Base-by-base conservation (phyloP, 2,888 invertebrate genomes). In the Galerucella calmariensis region DNA sequence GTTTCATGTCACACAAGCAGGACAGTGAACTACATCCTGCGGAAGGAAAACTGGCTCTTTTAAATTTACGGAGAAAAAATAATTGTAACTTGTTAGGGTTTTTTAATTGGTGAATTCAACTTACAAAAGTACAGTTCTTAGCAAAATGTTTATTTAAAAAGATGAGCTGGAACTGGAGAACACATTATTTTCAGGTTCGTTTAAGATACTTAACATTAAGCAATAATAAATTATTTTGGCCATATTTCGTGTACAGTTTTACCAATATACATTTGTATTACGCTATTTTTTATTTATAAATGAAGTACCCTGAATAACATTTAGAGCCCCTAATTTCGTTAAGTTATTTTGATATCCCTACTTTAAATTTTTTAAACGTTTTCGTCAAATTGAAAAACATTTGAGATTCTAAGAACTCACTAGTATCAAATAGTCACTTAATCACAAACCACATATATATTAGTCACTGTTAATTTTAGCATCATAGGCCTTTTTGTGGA, bases 401-500 rank as follows among this genome's bases (percentile, higher is more conserved):
- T 62, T 51, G 16, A 75, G 72, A 69, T 73, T 69, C 62, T 67
- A 67, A 62, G 69, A 73, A 70, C 58, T 75, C n/a, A 69, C 69
- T 69, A 67, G 72, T 69, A 59, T 65, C 72, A 67, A 62, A 67
- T 35, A 59, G 53, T 67, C 75, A 73, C 73, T 75, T 70, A 70
- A 61, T 58, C 73, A 75, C 75, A 65, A 69, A 75, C 75, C 69
- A 75, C 73, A 75, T 44, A 65, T 73, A 46, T 70, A n/a, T 69
- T 62, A 75, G 70, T 73, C 73, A 75, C 75, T 73, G 58, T 68
- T 70, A 69, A 72, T 61, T 61, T 68, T 81, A 78, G 81, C 80
- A 79, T 81, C 79, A 79, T 85, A 84, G 83, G 85, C 84, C 85
- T 82, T 79, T 77, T 72, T 83, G 84, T 87, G 87, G 87, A 87